Percentiles rank a stretch among this genome's conserved stretches.
phyloP scores from a whole-genome alignment of 2,113 vertebrate genomes.

The Podarcis cretensis region DNA sequence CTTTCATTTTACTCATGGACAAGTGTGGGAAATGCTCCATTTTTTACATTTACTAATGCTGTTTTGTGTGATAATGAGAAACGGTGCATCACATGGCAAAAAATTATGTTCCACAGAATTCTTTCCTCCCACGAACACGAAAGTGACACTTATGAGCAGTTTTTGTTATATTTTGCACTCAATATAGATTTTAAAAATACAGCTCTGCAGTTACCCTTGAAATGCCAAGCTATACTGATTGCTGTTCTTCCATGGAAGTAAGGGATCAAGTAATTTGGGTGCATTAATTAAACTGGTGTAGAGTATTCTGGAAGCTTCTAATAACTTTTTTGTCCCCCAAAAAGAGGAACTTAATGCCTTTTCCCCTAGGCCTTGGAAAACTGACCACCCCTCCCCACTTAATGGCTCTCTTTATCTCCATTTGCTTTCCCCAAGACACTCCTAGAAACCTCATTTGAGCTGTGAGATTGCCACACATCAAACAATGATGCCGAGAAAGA shows the following conservation, averaged over 20 bases:
- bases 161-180: not conserved
- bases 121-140: not conserved
- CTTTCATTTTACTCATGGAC: not conserved
- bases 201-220: constrained; percentile 23
- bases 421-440: constrained; percentile 6
- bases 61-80: not conserved
- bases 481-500: not conserved
- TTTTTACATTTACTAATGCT: not conserved
- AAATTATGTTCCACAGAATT: constrained; percentile 9
- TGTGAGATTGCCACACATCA: not conserved
- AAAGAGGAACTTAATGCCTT: constrained; percentile 60
- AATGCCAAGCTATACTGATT: constrained; percentile 23
- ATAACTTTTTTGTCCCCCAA: constrained; percentile 26
- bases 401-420: constrained; percentile 23
- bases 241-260: constrained; percentile 19
- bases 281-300: constrained; percentile 60
- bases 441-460: constrained; percentile 5
- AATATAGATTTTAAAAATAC: not conserved
- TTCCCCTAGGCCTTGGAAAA: constrained; percentile 47
- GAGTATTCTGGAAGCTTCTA: constrained; percentile 52
- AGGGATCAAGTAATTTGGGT: constrained; percentile 29
- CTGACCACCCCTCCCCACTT: constrained; percentile 9
- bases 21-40: not conserved
- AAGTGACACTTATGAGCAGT: not conserved
- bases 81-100: not conserved